Evolutionary conservation across 2,888 invertebrate species (phyloP).

Genomic region (Teleiodes luculella): DNA sequence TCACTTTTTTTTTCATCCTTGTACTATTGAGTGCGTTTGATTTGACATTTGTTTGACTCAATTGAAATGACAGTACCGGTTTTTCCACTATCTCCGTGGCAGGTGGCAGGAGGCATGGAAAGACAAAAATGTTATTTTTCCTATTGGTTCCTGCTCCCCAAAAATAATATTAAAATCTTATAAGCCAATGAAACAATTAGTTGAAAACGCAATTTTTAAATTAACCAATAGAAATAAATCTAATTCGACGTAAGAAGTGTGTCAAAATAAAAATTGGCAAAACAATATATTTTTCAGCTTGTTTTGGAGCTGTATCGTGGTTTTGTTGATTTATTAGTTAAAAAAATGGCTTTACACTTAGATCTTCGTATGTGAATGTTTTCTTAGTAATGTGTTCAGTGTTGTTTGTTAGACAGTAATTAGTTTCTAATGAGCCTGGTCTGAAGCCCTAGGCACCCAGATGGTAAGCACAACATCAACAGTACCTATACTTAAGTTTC

Average conservation of each 20-base stretch:
- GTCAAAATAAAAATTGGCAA: conserved; percentile 54
- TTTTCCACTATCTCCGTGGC: neutral
- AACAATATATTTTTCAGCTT: conserved; percentile 51
- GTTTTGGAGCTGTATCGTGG: conserved; percentile 42
- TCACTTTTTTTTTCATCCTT: neutral
- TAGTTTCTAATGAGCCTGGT: conserved; percentile 23
- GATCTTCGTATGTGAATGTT: conserved; percentile 5
- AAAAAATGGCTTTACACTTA: neutral
- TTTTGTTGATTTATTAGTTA: neutral
- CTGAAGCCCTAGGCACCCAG: conserved; percentile 46
- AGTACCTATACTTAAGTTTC: too few species aligned
- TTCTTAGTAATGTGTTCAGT: conserved; percentile 26
- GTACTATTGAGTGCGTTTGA: neutral
- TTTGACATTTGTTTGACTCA: neutral
- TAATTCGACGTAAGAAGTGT: conserved; percentile 27
- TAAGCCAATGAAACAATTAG: conserved; percentile 25
- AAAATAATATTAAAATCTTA: conserved; percentile 19
- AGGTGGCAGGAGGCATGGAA: too few species aligned
- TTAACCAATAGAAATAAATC: conserved; percentile 28
- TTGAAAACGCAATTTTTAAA: conserved; percentile 19
- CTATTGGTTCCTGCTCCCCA: neutral
- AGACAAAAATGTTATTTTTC: neutral
- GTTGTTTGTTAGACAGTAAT: conserved; percentile 31
- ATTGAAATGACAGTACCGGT: conserved; percentile 1
- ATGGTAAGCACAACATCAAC: conserved; percentile 44